Conservation (phyloP, 2,797 vertebrate genomes). For the Lagocephalus sceleratus region DNA sequence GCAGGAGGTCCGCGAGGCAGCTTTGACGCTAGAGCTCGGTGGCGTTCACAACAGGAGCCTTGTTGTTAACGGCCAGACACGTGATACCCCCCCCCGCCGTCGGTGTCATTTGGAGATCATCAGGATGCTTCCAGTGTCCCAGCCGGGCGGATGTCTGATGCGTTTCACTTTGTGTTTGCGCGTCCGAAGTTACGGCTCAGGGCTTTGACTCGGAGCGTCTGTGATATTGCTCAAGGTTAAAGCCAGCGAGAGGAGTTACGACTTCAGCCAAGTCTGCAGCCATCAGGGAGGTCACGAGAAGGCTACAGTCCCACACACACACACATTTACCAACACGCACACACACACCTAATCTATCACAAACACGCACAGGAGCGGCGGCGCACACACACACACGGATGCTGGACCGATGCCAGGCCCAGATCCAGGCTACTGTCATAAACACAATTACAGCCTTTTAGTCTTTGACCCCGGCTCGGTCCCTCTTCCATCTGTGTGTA, state of each 20-base stretch:
- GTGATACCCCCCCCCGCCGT: neutral
- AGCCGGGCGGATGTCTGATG: conserved; percentile 8
- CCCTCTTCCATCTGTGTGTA: conserved; percentile 18
- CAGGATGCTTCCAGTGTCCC: conserved; percentile 5
- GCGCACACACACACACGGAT: conserved; percentile 19
- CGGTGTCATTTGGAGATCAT: conserved; percentile 1
- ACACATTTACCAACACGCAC: conserved; percentile 28
- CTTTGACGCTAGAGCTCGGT: neutral
- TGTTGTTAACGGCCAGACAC: neutral
- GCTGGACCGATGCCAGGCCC: conserved; percentile 52
- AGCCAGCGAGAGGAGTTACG: conserved; percentile 72
- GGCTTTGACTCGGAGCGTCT: conserved; percentile 57
- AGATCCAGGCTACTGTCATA: conserved; percentile 59
- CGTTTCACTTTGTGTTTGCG: conserved; percentile 20
- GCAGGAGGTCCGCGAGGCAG: neutral
- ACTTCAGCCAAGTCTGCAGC: conserved; percentile 65
- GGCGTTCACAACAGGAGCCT: neutral
- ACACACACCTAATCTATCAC: conserved; percentile 16
- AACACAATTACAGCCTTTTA: conserved; percentile 66
- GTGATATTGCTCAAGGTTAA: conserved; percentile 76
- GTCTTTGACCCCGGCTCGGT: conserved; percentile 28
- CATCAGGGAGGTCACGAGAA: conserved; percentile 67
- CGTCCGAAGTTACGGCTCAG: conserved; percentile 35
- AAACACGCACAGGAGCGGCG: conserved; percentile 22
- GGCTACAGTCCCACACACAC: conserved; percentile 43